phyloP scores from a whole-genome alignment of 2,113 vertebrate species.

The Corythoichthys intestinalis region DNA sequence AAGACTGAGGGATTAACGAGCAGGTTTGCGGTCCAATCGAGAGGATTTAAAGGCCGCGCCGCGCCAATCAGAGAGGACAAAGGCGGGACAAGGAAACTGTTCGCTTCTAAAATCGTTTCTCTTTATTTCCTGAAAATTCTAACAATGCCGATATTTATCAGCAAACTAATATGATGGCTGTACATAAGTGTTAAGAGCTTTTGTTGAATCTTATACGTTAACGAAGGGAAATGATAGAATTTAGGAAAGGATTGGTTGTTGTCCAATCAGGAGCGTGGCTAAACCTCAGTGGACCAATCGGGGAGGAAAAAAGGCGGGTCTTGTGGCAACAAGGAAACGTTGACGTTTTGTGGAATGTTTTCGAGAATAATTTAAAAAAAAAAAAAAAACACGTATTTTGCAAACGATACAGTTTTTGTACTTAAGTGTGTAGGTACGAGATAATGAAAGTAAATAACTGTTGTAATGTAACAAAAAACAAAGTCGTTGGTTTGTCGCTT shows the following conservation, averaged over 20 bases:
- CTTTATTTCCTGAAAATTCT: neutral
- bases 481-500: neutral
- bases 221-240: neutral
- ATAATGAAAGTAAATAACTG: slow-evolving; percentile 22
- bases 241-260: neutral
- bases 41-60: neutral
- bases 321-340: slow-evolving; percentile 7
- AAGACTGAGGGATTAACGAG: slow-evolving; percentile 33
- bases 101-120: neutral
- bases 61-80: slow-evolving; percentile 38
- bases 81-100: slow-evolving; percentile 4
- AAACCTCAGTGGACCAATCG: slow-evolving; percentile 36
- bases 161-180: neutral
- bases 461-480: slow-evolving; percentile 29
- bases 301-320: neutral
- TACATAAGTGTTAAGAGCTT: neutral
- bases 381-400: neutral
- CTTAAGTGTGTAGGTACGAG: neutral
- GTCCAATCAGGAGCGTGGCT: slow-evolving; percentile 40
- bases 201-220: neutral
- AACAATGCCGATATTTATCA: neutral
- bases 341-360: neutral
- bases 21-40: slow-evolving; percentile 44
- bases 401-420: neutral
- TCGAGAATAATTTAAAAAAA: neutral